Conservation (phyloP, 1,140 invertebrate species). For the Sycobia sp. region DNA sequence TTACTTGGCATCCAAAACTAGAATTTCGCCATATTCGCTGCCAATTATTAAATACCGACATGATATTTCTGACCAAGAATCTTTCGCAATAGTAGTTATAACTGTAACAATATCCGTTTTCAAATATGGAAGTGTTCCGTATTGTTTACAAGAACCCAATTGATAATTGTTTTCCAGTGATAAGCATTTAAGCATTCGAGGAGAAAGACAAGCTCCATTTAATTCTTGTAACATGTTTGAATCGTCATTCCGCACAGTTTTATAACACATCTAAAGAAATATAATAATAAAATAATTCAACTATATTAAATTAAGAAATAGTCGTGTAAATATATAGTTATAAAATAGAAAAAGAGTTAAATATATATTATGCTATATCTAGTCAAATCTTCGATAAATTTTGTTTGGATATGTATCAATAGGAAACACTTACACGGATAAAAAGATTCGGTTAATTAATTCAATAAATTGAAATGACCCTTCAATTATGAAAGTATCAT, state of each 20-base stretch:
- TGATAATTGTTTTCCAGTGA: slow-evolving; percentile 48
- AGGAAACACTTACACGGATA: too few relatives aligned
- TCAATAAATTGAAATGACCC: too few relatives aligned
- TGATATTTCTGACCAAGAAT: slow-evolving; percentile 53
- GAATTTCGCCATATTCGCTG: slow-evolving; percentile 83
- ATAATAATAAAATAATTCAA: background rate
- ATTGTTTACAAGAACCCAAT: slow-evolving; percentile 50
- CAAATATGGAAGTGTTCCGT: slow-evolving; percentile 48
- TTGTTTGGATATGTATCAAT: too few relatives aligned
- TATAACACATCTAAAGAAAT: slow-evolving; percentile 56
- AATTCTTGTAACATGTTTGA: slow-evolving; percentile 54
- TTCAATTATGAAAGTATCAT: too few relatives aligned
- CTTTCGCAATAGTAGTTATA: slow-evolving; percentile 49
- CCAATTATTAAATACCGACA: slow-evolving; percentile 79
- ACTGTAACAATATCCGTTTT: slow-evolving; percentile 49
- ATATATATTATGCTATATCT: too few relatives aligned
- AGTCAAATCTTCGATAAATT: too few relatives aligned
- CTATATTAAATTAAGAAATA: too few relatives aligned
- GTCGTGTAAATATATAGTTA: too few relatives aligned
- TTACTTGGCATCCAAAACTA: slow-evolving; percentile 77
- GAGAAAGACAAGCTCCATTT: slow-evolving; percentile 50
- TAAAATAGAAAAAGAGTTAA: too few relatives aligned
- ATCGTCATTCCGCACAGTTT: slow-evolving; percentile 54
- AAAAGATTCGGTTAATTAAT: too few relatives aligned
- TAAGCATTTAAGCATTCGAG: slow-evolving; percentile 56